phyloP scores from a whole-genome alignment of 2,113 vertebrate genomes.

The Stegostoma tigrinum region DNA sequence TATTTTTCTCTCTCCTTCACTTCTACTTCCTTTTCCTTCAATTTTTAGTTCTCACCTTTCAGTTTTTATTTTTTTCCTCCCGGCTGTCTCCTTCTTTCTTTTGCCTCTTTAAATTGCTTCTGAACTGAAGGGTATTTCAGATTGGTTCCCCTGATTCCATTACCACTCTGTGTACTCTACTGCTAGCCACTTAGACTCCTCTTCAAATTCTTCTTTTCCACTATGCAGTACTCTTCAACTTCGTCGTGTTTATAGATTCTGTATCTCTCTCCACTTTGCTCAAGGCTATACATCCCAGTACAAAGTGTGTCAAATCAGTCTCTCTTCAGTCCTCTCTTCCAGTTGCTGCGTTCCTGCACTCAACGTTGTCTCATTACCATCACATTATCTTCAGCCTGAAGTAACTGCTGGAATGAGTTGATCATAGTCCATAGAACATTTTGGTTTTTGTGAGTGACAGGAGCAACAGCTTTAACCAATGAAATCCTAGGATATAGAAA shows the following conservation, averaged over 20 bases:
- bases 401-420: background rate
- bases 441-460: background rate
- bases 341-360: background rate
- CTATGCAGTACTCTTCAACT: background rate
- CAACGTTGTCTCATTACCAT: background rate
- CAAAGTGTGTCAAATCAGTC: background rate
- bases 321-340: background rate
- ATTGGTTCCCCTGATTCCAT: background rate
- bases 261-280: background rate
- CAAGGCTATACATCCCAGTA: background rate
- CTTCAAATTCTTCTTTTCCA: background rate
- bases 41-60: background rate
- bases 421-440: background rate
- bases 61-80: background rate
- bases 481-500: background rate
- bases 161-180: background rate
- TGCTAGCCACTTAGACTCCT: background rate
- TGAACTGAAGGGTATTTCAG: background rate
- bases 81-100: background rate
- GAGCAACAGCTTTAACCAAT: background rate
- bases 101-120: background rate
- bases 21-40: background rate
- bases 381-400: background rate
- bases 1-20: background rate
- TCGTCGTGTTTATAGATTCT: background rate